These are phyloP conservation scores for Lithophane leautieri DNA, from an alignment of 2,888 invertebrate species.

Conservation along the genomic window DNA sequence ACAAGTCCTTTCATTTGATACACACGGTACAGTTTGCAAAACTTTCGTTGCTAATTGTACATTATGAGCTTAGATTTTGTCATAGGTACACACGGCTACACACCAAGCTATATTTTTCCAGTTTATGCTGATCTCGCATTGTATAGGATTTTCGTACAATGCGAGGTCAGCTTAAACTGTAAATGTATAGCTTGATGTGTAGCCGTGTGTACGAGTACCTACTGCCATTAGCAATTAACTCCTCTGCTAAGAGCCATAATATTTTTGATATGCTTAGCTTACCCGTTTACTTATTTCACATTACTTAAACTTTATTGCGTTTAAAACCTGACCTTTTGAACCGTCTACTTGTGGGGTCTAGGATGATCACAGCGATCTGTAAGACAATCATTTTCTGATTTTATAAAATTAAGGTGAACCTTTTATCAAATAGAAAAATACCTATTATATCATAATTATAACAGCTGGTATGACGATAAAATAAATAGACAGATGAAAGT, in stretches of 20 bases:
- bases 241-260: background rate
- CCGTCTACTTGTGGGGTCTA: background rate
- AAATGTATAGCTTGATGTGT: no score
- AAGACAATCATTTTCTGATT: background rate
- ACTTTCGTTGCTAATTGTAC: background rate
- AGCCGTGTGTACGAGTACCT: no score
- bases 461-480: background rate
- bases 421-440: background rate
- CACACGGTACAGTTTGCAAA: no score
- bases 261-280: background rate
- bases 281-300: background rate
- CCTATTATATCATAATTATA: background rate
- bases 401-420: background rate
- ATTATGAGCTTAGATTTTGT: background rate
- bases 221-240: background rate
- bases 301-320: background rate
- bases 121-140: no score
- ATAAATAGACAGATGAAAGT: background rate
- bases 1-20: no score
- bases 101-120: no score
- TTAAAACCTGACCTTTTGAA: constrained; percentile 3
- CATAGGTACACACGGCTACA: no score
- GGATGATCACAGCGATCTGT: background rate
- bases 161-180: no score
- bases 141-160: no score